Percentiles rank a stretch among this genome's conserved stretches.
These are phyloP conservation scores for Orthosia gothica DNA, from an alignment of 2,888 invertebrate species.

Conservation along the genomic window DNA sequence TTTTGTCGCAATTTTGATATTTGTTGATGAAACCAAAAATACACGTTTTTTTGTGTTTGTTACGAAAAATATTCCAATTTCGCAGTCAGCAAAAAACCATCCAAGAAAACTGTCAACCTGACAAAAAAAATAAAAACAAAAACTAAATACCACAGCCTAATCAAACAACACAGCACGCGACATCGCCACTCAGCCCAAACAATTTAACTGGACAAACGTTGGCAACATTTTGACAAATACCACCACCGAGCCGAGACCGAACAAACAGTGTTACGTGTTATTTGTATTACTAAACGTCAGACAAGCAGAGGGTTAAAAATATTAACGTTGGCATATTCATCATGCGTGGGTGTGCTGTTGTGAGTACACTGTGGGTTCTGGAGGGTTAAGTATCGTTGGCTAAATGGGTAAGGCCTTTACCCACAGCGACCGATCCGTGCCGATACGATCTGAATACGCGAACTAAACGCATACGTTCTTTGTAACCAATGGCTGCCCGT, in stretches of 20 bases:
- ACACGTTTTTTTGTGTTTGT: no score
- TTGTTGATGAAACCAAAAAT: not conserved
- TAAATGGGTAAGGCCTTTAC: not conserved
- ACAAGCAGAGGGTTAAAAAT: constrained; percentile 56
- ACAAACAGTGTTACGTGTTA: constrained; percentile 60
- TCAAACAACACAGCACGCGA: constrained; percentile 41
- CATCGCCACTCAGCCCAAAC: constrained; percentile 35
- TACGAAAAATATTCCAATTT: not conserved
- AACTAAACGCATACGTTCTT: no score
- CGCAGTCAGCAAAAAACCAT: not conserved
- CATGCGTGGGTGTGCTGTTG: constrained; percentile 25
- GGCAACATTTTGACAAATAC: constrained; percentile 64
- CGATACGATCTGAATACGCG: no score
- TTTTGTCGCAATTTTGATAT: not conserved
- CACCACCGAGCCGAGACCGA: constrained; percentile 19
- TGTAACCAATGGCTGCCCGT: no score
- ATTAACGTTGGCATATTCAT: constrained; percentile 54
- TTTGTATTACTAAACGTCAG: constrained; percentile 64
- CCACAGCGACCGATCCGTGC: no score
- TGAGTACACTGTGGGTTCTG: not conserved
- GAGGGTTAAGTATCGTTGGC: constrained; percentile 14
- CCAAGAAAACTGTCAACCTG: constrained; percentile 39
- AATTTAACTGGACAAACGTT: constrained; percentile 52
- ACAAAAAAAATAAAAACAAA: constrained; percentile 26
- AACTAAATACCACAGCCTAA: constrained; percentile 42